phyloP scores from a whole-genome alignment of 2,797 vertebrate species.

The Cyprinodon diabolis region DNA sequence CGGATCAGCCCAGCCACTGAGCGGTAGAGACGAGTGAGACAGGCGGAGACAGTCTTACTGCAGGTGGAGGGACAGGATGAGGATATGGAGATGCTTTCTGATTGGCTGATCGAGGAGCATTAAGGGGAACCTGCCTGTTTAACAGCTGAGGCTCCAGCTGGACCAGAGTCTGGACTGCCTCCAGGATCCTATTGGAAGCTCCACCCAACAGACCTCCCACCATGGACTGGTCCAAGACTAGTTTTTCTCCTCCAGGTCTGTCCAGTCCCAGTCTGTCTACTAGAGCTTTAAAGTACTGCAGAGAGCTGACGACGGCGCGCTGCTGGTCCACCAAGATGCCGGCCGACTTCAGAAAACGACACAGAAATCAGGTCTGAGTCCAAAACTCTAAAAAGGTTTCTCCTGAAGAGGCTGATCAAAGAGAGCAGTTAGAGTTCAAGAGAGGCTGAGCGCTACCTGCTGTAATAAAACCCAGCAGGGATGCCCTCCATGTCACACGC shows the following conservation, averaged over 20 bases:
- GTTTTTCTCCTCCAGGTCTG: slow-evolving; percentile 85
- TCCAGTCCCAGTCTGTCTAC: slow-evolving; percentile 88
- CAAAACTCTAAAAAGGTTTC: too few species aligned
- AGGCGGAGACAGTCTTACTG: slow-evolving; percentile 86
- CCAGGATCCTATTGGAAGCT: slow-evolving; percentile 89
- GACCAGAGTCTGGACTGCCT: slow-evolving; percentile 88
- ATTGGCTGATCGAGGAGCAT: background rate
- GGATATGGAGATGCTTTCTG: background rate
- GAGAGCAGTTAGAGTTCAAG: too few species aligned
- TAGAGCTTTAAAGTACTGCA: slow-evolving; percentile 94
- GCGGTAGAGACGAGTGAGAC: slow-evolving; percentile 88
- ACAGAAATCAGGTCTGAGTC: too few species aligned
- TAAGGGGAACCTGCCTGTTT: slow-evolving; percentile 80
- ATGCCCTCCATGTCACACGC: too few species aligned
- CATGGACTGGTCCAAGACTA: slow-evolving; percentile 86
- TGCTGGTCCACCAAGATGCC: slow-evolving; percentile 87
- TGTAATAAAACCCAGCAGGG: too few species aligned
- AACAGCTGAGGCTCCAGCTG: slow-evolving; percentile 84
- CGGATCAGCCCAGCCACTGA: slow-evolving; percentile 91
- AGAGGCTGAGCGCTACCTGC: too few species aligned
- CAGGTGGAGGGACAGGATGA: slow-evolving; percentile 15
- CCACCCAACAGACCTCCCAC: slow-evolving; percentile 87
- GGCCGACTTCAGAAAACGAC: slow-evolving; percentile 26
- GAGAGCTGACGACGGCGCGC: slow-evolving; percentile 89
- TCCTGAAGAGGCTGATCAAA: too few species aligned